Evolutionary conservation across 2,113 vertebrate species (phyloP).

Genomic region (Budorcas taxicolor): DNA sequence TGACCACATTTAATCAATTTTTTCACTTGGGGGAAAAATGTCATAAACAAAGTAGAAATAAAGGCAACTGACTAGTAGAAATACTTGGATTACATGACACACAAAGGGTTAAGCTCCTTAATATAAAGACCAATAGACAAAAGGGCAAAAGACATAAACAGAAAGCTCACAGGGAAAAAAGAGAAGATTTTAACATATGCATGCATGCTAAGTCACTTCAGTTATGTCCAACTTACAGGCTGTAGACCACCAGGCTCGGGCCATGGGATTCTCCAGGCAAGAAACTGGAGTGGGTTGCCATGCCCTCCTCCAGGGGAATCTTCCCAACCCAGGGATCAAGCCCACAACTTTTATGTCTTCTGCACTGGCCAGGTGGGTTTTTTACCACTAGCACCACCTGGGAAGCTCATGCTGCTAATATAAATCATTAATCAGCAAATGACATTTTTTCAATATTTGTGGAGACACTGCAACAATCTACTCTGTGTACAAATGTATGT

Average conservation of each 20-base stretch:
- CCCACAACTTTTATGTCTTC: not conserved
- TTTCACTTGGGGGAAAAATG: not conserved
- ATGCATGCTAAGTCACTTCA: not conserved
- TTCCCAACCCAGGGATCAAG: not conserved
- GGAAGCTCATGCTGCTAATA: not conserved
- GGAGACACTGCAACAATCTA: not conserved
- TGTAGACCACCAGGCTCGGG: not conserved
- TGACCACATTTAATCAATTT: not conserved
- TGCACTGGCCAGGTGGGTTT: not conserved
- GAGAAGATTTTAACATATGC: not conserved
- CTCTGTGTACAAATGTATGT: not conserved
- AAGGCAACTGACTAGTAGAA: not conserved
- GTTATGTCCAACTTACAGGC: not conserved
- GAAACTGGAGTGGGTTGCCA: not conserved
- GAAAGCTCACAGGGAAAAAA: not conserved
- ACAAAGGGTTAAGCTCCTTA: slow-evolving; percentile 2
- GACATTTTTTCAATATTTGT: not conserved
- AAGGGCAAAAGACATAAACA: not conserved
- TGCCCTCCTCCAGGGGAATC: not conserved
- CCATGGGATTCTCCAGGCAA: not conserved
- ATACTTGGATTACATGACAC: not conserved
- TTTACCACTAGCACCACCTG: not conserved
- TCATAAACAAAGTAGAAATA: not conserved
- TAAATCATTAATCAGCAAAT: not conserved
- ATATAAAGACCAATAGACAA: not conserved